Evolutionary conservation across 2,888 invertebrate species (phyloP), one percentile per base, ranked within the genome.

Genomic region (Leptinotarsa rubiginosa): DNA sequence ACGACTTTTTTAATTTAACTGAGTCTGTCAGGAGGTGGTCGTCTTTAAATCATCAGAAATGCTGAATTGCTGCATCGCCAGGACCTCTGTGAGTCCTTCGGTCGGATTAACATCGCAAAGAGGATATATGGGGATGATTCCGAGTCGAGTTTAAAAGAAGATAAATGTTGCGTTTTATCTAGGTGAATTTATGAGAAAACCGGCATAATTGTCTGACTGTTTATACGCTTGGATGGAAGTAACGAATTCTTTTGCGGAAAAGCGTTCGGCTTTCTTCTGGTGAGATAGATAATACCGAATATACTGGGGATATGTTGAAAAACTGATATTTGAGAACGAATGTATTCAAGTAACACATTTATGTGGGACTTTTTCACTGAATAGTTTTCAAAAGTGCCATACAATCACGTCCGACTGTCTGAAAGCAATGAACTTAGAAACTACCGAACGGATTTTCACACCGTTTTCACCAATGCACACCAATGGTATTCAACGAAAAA

Each of bases 91-190:
- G 79, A 83, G 76, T 74, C 77, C 73, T 79, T 77, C 79, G 79
- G 71, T 84, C 81, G 85, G 86, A 86, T 86, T 86, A 86, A 86
- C 86, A 86, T 86, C 86, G 82, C 84, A 82, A 84, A 83, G 83
- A 84, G 85, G 84, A 86, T 86, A 86, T 86, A 86, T 85, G 86
- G 84, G 85, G 85, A 86, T 85, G 85, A 86, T 86, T 85, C 83
- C 83, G 83, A 80, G 81, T 82, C 84, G 81, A 81, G 83, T 86
- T 86, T 85, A 86, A 87, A 87, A 87, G 87, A 87, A 87, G 87
- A 87, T 87, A 86, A 87, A 87, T 87, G 87, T 86, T 82, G 82
- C 85, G 84, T 86, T 87, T 87, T 87, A 87, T 87, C 86, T 87
- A 84, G 83, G 84, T 83, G 84, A 86, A 87, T 87, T 87, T 87